Base-by-base conservation (phyloP, 92 coral and sea anemone species). In the Epizoanthus rinbou region DNA sequence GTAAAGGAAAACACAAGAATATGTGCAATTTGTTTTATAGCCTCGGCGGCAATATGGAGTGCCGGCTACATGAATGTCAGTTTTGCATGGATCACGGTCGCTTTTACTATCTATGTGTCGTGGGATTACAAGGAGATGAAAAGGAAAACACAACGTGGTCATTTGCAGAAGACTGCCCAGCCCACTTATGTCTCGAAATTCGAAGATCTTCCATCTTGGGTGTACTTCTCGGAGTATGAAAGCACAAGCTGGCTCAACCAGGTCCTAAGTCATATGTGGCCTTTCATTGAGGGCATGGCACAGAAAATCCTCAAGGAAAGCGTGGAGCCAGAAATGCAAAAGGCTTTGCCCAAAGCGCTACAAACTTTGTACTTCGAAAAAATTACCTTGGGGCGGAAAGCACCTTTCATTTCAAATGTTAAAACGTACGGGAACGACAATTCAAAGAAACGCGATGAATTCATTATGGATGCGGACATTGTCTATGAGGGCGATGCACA, bases 401-500 rank as follows among this genome's bases (percentile, higher is more conserved):
- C 98, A 18, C 92, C 91, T 11, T 87, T 88, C 31, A 81, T 95
- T 47, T 90, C 95, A 8, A 92, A 94, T 84, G 79, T 95, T 0
- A 91, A 85, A 68, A 85, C 98, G 9, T 95, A 95, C 62, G 85
- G 76, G 35, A 58, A 84, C 0, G 72, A 80, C n/a, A 68, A 79
- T 28, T 43, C 81, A 4, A 72, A 86, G 31, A 73, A 65, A n/a
- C 71, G 64, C 22, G 85, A 81, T 18, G 95, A 95, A 74, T 86
- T 87, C 73, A 91, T 95, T 17, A 80, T 95, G 75, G 98, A 95
- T 80, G 87, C 88, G 2, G 93, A 95, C 67, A 13, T 95, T 1
- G 80, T 90, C 5, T 95, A 95, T 73, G 87, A 89, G n/a, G 98
- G 98, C 1, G 95, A 95, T 71, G 98, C 98, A 1, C 91, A 93